phyloP scores from a whole-genome alignment of 1,140 invertebrate species.

The Ostrea edulis region DNA sequence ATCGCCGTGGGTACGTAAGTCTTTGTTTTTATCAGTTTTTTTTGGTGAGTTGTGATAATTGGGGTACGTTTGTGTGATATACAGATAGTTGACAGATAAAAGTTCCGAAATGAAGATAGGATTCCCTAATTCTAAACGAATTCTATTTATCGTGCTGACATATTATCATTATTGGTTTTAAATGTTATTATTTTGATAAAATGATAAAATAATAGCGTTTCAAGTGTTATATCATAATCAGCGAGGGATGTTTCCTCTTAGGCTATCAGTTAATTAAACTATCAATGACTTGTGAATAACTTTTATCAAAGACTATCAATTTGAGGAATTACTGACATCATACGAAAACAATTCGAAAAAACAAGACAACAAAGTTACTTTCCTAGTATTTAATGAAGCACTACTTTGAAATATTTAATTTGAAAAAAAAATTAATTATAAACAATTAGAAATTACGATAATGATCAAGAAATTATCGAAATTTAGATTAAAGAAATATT shows the following conservation, averaged over 20 bases:
- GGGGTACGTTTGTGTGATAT: slow-evolving; percentile 32
- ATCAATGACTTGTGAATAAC: slow-evolving; percentile 30
- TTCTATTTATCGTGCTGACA: slow-evolving; percentile 29
- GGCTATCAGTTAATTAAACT: slow-evolving; percentile 34
- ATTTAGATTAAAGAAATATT: background rate
- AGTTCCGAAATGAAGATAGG: slow-evolving; percentile 35
- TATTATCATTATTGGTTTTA: slow-evolving; percentile 42
- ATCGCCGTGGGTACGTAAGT: slow-evolving; percentile 36
- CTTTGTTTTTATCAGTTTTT: slow-evolving; percentile 33
- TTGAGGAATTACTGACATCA: background rate
- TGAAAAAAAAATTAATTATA: too few species aligned
- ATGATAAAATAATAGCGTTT: slow-evolving; percentile 30
- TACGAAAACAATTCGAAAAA: background rate
- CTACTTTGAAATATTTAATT: too few species aligned
- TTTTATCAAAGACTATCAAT: slow-evolving; percentile 23
- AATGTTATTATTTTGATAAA: slow-evolving; percentile 40
- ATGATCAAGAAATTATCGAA: too few species aligned
- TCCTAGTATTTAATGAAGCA: too few species aligned
- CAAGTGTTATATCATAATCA: slow-evolving; percentile 37
- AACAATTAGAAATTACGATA: too few species aligned
- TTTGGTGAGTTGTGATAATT: slow-evolving; percentile 37
- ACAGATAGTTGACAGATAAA: slow-evolving; percentile 27
- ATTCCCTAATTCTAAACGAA: slow-evolving; percentile 29
- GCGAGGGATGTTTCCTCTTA: background rate
- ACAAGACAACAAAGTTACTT: background rate